Base-by-base conservation (phyloP, 2,113 vertebrate species). In the Oryzias javanicus region DNA sequence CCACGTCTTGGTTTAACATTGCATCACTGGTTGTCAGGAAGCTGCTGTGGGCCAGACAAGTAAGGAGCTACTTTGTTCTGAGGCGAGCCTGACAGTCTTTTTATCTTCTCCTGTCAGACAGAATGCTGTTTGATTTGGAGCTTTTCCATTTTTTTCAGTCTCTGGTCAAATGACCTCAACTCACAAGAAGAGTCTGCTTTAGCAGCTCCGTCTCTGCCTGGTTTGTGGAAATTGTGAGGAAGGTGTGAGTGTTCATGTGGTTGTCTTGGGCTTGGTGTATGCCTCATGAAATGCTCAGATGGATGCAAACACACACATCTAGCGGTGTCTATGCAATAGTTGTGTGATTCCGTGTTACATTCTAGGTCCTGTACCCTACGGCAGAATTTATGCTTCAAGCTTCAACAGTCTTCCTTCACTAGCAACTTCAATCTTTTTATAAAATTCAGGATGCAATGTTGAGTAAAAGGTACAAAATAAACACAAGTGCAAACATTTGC, bases 81-180 rank as follows among this genome's bases (percentile, higher is more conserved):
- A 79, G 63, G 73, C 56, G 63, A 63, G 66, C 56, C 86, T 86
- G 78, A 80, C 87, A 79, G 79, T 76, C 82, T 82, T 82, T 90
- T 90, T 89, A 88, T 89, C 83, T 89, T 67, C 65, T 86, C 64
- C 83, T 87, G 87, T 91, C 86, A 83, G 85, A 82, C 79, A 86
- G 76, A 88, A 83, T 72, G 63, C 72, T 82, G 81, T 90, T 90
- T 89, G 86, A 91, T 89, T 84, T 87, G 70, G 51, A 76, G 69
- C 82, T 85, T 81, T 72, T 81, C 69, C 53, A 8, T 51, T 67
- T 74, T 22, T 80, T 79, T 74, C 72, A 53, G 74, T 66, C 75
- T 64, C 71, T 84, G 86, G 85, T 89, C 83, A 83, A 71, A 78
- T 79, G 85, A 90, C 87, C 86, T 82, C 72, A 70, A 57, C 74